Conservation (phyloP, 2,113 vertebrate genomes). For the Bungarus multicinctus region DNA sequence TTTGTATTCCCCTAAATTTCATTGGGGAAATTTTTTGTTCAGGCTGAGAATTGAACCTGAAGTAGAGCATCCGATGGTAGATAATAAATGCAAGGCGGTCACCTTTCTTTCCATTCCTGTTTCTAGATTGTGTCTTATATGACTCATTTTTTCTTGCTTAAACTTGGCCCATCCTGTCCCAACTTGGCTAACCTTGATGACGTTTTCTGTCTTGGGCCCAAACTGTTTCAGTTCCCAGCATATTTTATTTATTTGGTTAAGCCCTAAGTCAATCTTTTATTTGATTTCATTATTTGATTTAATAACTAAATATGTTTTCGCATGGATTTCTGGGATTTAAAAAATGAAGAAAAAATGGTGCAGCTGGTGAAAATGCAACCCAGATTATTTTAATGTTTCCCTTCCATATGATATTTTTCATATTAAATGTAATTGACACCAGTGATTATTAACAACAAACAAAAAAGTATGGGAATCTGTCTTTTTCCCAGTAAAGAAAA, state of each 20-base stretch:
- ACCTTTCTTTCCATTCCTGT: not conserved
- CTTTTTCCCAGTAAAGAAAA: not conserved
- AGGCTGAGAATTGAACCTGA: not conserved
- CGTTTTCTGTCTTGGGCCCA: not conserved
- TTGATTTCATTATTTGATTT: not conserved
- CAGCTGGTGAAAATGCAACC: not conserved
- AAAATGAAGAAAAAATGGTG: not conserved
- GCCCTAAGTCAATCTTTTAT: not conserved
- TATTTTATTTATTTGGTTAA: not conserved
- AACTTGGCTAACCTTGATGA: not conserved
- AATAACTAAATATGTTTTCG: not conserved
- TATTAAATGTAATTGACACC: not conserved
- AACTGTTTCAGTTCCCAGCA: not conserved
- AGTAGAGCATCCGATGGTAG: not conserved
- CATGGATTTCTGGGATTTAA: not conserved
- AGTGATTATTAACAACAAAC: not conserved
- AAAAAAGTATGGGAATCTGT: not conserved
- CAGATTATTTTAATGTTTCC: not conserved
- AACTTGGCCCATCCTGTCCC: not conserved
- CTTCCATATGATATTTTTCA: not conserved
- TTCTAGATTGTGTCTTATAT: not conserved
- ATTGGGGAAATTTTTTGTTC: not conserved
- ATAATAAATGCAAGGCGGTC: not conserved
- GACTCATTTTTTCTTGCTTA: not conserved
- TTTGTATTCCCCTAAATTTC: not conserved